Base-by-base conservation (phyloP, 2,888 invertebrate genomes). In the Ophraella communa region DNA sequence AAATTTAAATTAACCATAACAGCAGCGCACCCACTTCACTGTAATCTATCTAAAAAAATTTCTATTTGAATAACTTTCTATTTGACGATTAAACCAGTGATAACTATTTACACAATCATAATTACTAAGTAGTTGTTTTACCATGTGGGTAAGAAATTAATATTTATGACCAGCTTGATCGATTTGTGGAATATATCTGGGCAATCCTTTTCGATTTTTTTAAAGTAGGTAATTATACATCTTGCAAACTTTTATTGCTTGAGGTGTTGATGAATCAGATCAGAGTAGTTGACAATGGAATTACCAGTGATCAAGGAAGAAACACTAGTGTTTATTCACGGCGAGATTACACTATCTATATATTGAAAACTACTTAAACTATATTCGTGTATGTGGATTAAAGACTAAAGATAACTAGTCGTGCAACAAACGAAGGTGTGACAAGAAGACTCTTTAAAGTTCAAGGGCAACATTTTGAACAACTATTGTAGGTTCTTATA, bases 101-200 rank as follows among this genome's bases (percentile, higher is more conserved):
- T 51, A 51, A 17, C 7, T 27, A 14, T 51, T 51, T 47, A 47
- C 14, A 23, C n/a, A 47, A 18, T 45, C 21, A 20, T 45, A 45
- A 21, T 45, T 45, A 18, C 21, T 20, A 7, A 10, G 47, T 21
- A 47, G 23, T 21, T 21, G 21, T n/a, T 47, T 11, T 47, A 47
- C 47, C 4, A 47, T 47, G 23, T 47, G 47, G 47, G 47, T 47
- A 47, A 14, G 11, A 47, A 47, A 21, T 39, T n/a, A 17, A 39
- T 39, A 14, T 14, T 35, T 14, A 44, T 17, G 18, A 44, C 27
- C 20, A n/a, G 18, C n/a, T 17, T 30, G 2, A 30, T 44, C 44
- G 44, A 42, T 24, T 44, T 24, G 42, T 42, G 27, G 20, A 49
- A 33, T 56, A 60, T 60, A 52, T 52, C 52, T 54, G n/a, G 24